A percentile compares a stretch with the other conserved stretches of the same genome.
These are phyloP conservation scores for Uromys caudimaculatus DNA, from an alignment of 2,797 vertebrate species.

Conservation along the genomic window DNA sequence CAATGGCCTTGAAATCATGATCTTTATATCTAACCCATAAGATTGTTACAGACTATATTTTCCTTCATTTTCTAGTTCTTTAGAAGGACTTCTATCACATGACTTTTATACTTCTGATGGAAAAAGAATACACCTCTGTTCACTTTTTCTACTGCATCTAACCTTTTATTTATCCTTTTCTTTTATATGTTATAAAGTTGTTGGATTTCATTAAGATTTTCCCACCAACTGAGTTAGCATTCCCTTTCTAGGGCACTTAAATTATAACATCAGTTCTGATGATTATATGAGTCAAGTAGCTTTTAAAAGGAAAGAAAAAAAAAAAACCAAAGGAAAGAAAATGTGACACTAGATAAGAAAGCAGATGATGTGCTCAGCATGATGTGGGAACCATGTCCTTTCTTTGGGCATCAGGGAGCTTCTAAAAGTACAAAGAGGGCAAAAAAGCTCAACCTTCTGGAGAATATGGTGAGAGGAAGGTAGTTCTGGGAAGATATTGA, in stretches of 20 bases:
- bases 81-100: neutral
- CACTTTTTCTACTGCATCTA: accelerated
- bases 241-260: neutral
- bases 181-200: neutral
- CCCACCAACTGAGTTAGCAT: neutral
- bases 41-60: neutral
- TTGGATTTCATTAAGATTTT: neutral
- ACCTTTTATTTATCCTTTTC: neutral
- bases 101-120: neutral
- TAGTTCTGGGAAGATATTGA: neutral
- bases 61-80: neutral
- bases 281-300: neutral
- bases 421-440: neutral
- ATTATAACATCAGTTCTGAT: neutral
- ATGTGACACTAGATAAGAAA: accelerated
- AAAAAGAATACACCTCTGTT: neutral
- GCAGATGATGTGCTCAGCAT: neutral
- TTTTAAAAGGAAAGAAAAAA: neutral
- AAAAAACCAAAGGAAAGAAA: neutral
- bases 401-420: neutral
- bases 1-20: too few relatives aligned
- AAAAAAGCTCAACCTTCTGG: accelerated
- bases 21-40: neutral
- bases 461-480: neutral
- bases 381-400: neutral